A percentile compares a stretch with the other conserved stretches of the same genome.
Evolutionary conservation across 2,797 vertebrate species (phyloP).

Genomic region (Notolepis coatsorum): DNA sequence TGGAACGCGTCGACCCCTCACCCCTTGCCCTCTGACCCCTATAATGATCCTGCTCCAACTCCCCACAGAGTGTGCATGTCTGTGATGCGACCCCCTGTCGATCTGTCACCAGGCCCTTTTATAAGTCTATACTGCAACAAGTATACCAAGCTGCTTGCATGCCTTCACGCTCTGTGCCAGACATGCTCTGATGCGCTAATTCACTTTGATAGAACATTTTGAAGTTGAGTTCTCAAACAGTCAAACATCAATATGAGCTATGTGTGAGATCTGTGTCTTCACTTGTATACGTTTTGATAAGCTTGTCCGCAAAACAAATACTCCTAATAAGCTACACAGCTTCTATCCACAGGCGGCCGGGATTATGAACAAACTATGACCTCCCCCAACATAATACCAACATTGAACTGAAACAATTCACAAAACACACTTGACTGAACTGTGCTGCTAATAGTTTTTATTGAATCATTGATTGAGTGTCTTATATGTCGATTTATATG

Average conservation of each 20-base stretch:
- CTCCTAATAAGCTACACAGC: too few relatives aligned
- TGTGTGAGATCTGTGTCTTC: constrained; percentile 2
- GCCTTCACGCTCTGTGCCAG: constrained; percentile 13
- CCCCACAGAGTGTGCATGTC: constrained; percentile 27
- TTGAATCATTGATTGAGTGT: too few relatives aligned
- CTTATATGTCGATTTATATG: too few relatives aligned
- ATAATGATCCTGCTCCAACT: constrained; percentile 15
- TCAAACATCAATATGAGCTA: constrained; percentile 4
- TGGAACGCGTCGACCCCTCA: constrained; percentile 10
- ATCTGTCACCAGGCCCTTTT: neutral
- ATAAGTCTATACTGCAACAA: constrained; percentile 8
- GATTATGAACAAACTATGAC: too few relatives aligned
- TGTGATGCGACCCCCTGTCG: constrained; percentile 29
- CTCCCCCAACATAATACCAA: too few relatives aligned
- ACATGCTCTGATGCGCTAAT: constrained; percentile 9
- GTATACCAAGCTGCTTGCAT: constrained; percentile 24
- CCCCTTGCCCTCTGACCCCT: constrained; percentile 24
- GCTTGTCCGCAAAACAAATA: too few relatives aligned
- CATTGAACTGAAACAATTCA: too few relatives aligned
- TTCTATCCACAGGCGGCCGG: too few relatives aligned
- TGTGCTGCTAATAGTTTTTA: too few relatives aligned
- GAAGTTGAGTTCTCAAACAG: too few relatives aligned
- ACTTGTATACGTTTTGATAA: constrained; percentile 10
- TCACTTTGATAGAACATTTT: constrained; percentile 12
- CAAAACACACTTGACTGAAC: too few relatives aligned